A percentile compares a stretch with the other conserved stretches of the same genome.
These are phyloP conservation scores for Spilarctia lutea DNA, from an alignment of 2,888 invertebrate species.

Conservation along the genomic window DNA sequence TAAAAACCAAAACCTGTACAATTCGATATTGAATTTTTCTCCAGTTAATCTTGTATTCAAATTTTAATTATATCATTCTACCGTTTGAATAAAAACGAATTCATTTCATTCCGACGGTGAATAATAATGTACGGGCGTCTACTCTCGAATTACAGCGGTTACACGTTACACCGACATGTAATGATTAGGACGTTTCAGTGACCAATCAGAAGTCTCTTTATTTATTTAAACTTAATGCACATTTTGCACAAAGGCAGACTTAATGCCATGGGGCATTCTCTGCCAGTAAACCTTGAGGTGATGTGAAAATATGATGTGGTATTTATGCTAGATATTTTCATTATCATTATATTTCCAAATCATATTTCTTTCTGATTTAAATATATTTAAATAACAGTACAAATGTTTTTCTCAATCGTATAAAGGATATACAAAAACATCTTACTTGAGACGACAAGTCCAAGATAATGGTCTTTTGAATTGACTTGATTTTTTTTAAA, in stretches of 20 bases:
- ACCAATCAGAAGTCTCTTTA: background rate
- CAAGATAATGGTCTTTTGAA: background rate
- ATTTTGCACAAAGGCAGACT: no score
- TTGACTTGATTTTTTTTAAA: background rate
- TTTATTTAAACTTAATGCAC: no score
- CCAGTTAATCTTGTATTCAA: constrained; percentile 84
- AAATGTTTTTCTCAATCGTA: background rate
- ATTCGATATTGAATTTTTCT: constrained; percentile 79
- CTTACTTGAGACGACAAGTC: background rate
- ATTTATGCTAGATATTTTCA: background rate
- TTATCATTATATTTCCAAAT: background rate
- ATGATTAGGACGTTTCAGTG: constrained; percentile 40
- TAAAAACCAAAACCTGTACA: constrained; percentile 43
- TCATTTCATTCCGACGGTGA: constrained; percentile 79
- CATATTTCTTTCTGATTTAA: background rate
- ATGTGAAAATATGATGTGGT: no score
- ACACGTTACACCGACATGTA: constrained; percentile 65
- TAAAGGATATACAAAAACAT: background rate
- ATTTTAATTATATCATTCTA: constrained; percentile 85
- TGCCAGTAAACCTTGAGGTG: no score
- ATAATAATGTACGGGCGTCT: constrained; percentile 76
- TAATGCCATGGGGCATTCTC: no score
- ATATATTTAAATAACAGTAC: background rate
- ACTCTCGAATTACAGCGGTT: constrained; percentile 66
- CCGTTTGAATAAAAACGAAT: constrained; percentile 85